Percentiles rank a stretch among this genome's conserved stretches.
phyloP scores from a whole-genome alignment of 2,797 vertebrate species.

The Tenualosa ilisha region DNA sequence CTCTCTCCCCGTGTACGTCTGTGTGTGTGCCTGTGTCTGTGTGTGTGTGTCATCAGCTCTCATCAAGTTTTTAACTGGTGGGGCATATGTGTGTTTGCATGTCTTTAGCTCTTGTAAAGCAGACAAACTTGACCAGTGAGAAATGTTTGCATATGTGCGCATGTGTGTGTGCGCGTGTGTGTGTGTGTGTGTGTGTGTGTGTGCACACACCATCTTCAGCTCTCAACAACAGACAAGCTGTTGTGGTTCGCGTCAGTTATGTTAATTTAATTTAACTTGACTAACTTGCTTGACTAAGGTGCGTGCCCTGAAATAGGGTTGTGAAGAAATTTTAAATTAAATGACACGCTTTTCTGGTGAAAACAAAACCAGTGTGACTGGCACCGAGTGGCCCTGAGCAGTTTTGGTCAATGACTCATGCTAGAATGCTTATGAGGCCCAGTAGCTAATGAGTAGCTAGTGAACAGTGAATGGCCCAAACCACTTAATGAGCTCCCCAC shows the following conservation, averaged over 20 bases:
- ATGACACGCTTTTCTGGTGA: no score
- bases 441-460: background rate
- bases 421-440: background rate
- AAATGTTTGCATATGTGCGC: background rate
- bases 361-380: background rate
- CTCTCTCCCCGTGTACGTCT: background rate
- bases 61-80: background rate
- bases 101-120: no score
- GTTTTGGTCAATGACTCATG: slow-evolving; percentile 12
- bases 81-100: background rate
- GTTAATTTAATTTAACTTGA: no score
- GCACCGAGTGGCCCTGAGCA: background rate
- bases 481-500: background rate
- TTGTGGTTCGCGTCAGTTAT: background rate
- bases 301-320: no score
- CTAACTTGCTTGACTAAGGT: no score
- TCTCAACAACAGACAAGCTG: background rate
- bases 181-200: slow-evolving; percentile 21
- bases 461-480: slow-evolving; percentile 9
- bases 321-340: no score
- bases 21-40: slow-evolving; percentile 9
- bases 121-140: no score
- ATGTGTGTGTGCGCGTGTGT: background rate
- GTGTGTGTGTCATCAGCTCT: slow-evolving; percentile 14
- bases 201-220: background rate